Evolutionary conservation across 2,888 invertebrate genomes (phyloP).

Genomic region (Agelastica alni): DNA sequence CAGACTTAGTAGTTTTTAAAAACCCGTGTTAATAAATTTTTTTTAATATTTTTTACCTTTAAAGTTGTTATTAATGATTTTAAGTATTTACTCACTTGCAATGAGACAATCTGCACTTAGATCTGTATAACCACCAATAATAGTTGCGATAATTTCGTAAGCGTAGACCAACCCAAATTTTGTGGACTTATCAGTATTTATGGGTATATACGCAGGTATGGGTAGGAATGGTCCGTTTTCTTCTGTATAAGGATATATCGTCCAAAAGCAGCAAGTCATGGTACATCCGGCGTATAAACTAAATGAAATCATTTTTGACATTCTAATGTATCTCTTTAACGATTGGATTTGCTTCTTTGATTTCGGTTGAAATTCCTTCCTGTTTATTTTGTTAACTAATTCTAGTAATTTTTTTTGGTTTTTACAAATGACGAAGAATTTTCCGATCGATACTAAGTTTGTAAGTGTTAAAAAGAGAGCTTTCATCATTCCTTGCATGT

Average conservation of each 20-base stretch:
- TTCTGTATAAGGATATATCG: slow-evolving; percentile 48
- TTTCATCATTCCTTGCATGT: slow-evolving; percentile 43
- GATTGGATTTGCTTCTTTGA: slow-evolving; percentile 3
- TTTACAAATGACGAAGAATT: slow-evolving; percentile 22
- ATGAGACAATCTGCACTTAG: slow-evolving; percentile 55
- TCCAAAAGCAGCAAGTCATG: slow-evolving; percentile 47
- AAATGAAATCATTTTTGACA: slow-evolving; percentile 18
- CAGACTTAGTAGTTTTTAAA: too few relatives aligned
- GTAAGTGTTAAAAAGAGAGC: slow-evolving; percentile 46
- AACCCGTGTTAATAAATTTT: too few relatives aligned
- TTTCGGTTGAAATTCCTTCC: slow-evolving; percentile 23
- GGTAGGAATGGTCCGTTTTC: slow-evolving; percentile 37
- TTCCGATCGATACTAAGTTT: slow-evolving; percentile 33
- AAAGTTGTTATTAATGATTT: too few relatives aligned
- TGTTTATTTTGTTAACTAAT: slow-evolving; percentile 17
- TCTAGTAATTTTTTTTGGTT: slow-evolving; percentile 14
- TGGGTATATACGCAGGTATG: slow-evolving; percentile 57
- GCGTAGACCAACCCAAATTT: slow-evolving; percentile 57
- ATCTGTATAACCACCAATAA: slow-evolving; percentile 58
- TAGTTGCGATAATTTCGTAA: slow-evolving; percentile 59
- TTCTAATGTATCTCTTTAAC: slow-evolving; percentile 10
- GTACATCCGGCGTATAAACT: slow-evolving; percentile 21
- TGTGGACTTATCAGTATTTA: slow-evolving; percentile 54
- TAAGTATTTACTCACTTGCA: slow-evolving; percentile 28
- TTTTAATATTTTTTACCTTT: too few relatives aligned